These are phyloP conservation scores for Phrynocephalus versicolor DNA, from an alignment of 2,113 vertebrate species.

Conservation along the genomic window DNA sequence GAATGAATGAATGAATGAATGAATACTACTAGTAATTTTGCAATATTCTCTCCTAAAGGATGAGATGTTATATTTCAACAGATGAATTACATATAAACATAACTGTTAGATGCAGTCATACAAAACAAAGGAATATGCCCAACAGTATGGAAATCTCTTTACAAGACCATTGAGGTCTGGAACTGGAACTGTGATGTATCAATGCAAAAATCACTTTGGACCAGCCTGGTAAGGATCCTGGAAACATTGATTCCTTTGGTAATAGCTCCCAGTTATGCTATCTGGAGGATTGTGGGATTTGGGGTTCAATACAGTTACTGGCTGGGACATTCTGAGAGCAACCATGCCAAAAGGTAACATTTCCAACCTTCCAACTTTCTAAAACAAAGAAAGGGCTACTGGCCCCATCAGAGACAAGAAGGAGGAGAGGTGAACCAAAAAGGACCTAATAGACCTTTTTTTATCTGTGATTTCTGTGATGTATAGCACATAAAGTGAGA, in stretches of 20 bases:
- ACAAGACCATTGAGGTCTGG: neutral
- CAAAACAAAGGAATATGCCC: neutral
- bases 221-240: no score
- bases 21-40: no score
- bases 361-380: neutral
- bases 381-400: conserved; percentile 9
- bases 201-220: neutral
- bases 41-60: no score
- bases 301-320: neutral
- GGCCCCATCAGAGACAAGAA: neutral
- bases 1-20: no score
- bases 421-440: conserved; percentile 6
- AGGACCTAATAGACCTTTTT: conserved; percentile 62
- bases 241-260: no score
- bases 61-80: no score
- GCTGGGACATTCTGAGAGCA: no score
- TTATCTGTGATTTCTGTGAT: conserved; percentile 63
- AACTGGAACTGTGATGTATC: neutral
- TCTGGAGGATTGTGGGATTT: neutral
- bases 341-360: no score
- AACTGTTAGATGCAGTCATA: no score
- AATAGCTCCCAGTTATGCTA: no score
- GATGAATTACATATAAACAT: no score
- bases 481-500: conserved; percentile 60
- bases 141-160: neutral